A percentile compares a stretch with the other conserved stretches of the same genome.
Conservation (phyloP, 2,797 vertebrate genomes). For the Coregonus ussuriensis region DNA sequence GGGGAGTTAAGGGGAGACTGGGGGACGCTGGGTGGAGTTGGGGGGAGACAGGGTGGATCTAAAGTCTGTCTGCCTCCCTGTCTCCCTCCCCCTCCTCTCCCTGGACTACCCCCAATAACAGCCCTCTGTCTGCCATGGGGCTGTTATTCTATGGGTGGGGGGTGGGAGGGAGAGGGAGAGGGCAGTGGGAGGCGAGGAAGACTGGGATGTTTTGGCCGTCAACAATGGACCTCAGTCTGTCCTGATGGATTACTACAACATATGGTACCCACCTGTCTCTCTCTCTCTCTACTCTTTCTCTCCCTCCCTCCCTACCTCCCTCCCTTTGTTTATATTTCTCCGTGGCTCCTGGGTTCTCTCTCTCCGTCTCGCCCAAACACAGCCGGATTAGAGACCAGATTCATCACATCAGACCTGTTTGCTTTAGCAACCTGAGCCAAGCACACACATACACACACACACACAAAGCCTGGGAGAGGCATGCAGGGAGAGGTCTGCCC, state of each 20-base stretch:
- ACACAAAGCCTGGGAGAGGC: slow-evolving; percentile 10
- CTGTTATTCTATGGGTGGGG: slow-evolving; percentile 73
- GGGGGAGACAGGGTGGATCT: slow-evolving; percentile 2
- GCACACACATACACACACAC: slow-evolving; percentile 23
- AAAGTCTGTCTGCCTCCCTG: slow-evolving; percentile 31
- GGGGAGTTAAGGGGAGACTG: neutral
- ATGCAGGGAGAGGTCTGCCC: slow-evolving; percentile 26
- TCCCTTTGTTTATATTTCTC: slow-evolving; percentile 68
- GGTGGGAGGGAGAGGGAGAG: slow-evolving; percentile 38
- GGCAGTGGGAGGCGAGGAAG: slow-evolving; percentile 38
- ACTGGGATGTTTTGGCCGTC: slow-evolving; percentile 75
- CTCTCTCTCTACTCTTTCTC: slow-evolving; percentile 38
- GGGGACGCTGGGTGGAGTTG: too few relatives aligned
- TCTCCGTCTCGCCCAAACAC: slow-evolving; percentile 74
- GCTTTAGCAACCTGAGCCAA: slow-evolving; percentile 79
- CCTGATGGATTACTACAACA: slow-evolving; percentile 81
- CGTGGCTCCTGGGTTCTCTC: slow-evolving; percentile 68
- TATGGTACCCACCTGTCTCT: slow-evolving; percentile 84
- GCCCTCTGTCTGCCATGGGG: slow-evolving; percentile 72
- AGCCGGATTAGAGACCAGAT: slow-evolving; percentile 75
- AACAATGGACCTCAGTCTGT: slow-evolving; percentile 83
- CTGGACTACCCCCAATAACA: slow-evolving; percentile 59
- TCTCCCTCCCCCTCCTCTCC: slow-evolving; percentile 47
- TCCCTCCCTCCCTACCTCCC: slow-evolving; percentile 44
- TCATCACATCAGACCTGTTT: slow-evolving; percentile 78